A percentile compares a stretch with the other conserved stretches of the same genome.
Conservation (phyloP, 2,888 invertebrate species). For the Amiota mariae region DNA sequence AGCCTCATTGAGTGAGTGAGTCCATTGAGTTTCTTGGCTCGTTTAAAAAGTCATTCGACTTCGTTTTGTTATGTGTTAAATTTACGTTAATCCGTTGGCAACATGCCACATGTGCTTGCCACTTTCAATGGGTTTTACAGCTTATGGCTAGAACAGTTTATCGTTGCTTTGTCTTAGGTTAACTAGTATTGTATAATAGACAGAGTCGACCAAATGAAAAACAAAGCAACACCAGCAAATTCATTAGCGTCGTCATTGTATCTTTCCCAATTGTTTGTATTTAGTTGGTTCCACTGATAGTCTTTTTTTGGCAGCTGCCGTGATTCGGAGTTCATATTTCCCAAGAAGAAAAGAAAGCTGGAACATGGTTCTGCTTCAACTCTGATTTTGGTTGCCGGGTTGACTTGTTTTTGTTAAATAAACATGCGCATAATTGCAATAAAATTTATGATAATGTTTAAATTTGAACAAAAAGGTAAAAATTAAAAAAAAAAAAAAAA, state of each 20-base stretch:
- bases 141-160: slow-evolving; percentile 26
- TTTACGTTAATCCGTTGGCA: slow-evolving; percentile 62
- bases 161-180: slow-evolving; percentile 31
- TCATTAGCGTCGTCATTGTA: slow-evolving; percentile 24
- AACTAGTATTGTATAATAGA: slow-evolving; percentile 34
- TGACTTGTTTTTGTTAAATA: slow-evolving; percentile 44
- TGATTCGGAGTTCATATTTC: slow-evolving; percentile 24
- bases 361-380: neutral
- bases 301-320: slow-evolving; percentile 42
- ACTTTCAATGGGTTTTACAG: slow-evolving; percentile 19
- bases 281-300: slow-evolving; percentile 1
- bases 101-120: slow-evolving; percentile 51
- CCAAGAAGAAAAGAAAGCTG: neutral
- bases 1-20: neutral
- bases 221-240: slow-evolving; percentile 26
- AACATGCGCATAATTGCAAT: slow-evolving; percentile 66
- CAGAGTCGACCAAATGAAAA: slow-evolving; percentile 41
- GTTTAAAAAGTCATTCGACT: slow-evolving; percentile 27
- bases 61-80: slow-evolving; percentile 51
- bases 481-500: slow-evolving; percentile 19
- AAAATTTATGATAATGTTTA: slow-evolving; percentile 69
- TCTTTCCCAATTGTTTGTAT: neutral
- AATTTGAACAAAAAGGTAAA: slow-evolving; percentile 58
- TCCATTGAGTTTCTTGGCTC: neutral
- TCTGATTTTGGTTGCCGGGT: neutral